Evolutionary conservation across 37 sponge, comb jelly and placozoan genomes (phyloP).

Genomic region (Eunapius fragilis): DNA sequence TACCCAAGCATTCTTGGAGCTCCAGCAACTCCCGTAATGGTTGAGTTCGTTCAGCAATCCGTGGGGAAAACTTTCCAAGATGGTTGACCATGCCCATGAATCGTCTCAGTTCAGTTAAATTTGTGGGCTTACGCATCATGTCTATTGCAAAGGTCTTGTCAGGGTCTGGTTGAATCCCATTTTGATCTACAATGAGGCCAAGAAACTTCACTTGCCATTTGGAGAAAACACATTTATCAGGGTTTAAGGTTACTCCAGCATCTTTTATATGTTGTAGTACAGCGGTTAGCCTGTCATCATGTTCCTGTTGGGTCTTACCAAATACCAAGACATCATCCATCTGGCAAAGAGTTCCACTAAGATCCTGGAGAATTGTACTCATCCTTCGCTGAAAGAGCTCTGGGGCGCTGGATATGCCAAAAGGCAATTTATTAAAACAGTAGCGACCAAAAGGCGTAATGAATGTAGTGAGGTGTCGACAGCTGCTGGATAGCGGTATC

Average conservation of each 20-base stretch:
- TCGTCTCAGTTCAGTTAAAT: conserved; percentile 24
- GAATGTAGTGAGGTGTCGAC: too few relatives aligned
- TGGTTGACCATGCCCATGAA: conserved; percentile 60
- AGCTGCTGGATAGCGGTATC: too few relatives aligned
- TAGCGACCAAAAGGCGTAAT: too few relatives aligned
- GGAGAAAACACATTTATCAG: conserved; percentile 20
- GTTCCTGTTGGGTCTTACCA: too few relatives aligned
- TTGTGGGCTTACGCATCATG: conserved; percentile 20
- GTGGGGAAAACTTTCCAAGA: conserved; percentile 30
- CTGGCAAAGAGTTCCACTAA: too few relatives aligned
- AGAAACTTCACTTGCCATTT: conserved; percentile 10
- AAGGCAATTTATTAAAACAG: too few relatives aligned
- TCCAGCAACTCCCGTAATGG: conserved; percentile 11
- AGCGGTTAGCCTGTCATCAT: not conserved
- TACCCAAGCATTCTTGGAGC: conserved; percentile 15
- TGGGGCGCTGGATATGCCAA: too few relatives aligned
- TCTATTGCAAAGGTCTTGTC: conserved; percentile 20
- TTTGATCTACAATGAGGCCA: conserved; percentile 25
- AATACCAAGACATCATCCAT: too few relatives aligned
- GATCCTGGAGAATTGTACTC: too few relatives aligned
- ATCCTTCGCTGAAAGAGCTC: too few relatives aligned
- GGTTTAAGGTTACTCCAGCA: conserved; percentile 32
- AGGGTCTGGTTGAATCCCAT: conserved; percentile 44
- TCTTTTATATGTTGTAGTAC: conserved; percentile 11
- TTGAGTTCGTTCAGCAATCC: conserved; percentile 8